Base-by-base conservation (phyloP, 2,888 invertebrate species). In the Caenorhabditis sp. region DNA sequence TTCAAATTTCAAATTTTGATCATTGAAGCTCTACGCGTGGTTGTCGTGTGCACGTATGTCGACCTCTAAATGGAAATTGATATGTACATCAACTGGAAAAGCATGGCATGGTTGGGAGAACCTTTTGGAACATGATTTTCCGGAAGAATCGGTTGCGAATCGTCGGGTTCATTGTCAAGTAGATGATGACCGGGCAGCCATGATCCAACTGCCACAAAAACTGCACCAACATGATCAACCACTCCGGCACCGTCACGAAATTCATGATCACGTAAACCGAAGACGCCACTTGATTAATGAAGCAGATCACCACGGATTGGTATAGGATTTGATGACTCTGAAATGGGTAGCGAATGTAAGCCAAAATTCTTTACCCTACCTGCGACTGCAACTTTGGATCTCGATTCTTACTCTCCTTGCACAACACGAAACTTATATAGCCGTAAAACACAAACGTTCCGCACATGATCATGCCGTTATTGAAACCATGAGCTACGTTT, bases 181-280 rank as follows among this genome's bases (percentile, higher is more conserved):
- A 83, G 65, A 83, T 83, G 26, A 83, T 82, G 8, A 83, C 82
- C 0, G 83, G 82, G 15, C 77, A 65, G 6, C 83, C 81, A 65
- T 80, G 83, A 55, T 60, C 70, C 8, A 71, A 55, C 28, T 83
- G 83, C 83, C 83, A 83, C 9, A 77, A 22, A 13, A 83, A 22
- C 22, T 83, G 83, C 9, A 70, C 83, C 40, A 78, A 22, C 35
- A 83, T 55, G 2, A 82, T 69, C 22, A 83, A 28, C 67, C 71
- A 83, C 15, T 55, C 71, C 13, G 83, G 81, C 1, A 78, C 77
- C 0, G 44, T 6, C 8, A 78, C 15, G 24, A 83, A 83, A 37
- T 83, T 82, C 83, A 83, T 83, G 2, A 62, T 18, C 1, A 83
- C 83, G 50, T 83, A 83, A 18, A 82, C 64, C 26, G 70, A 71